These are phyloP conservation scores for Myzus persicae DNA, from an alignment of 1,140 invertebrate genomes.

Conservation along the genomic window DNA sequence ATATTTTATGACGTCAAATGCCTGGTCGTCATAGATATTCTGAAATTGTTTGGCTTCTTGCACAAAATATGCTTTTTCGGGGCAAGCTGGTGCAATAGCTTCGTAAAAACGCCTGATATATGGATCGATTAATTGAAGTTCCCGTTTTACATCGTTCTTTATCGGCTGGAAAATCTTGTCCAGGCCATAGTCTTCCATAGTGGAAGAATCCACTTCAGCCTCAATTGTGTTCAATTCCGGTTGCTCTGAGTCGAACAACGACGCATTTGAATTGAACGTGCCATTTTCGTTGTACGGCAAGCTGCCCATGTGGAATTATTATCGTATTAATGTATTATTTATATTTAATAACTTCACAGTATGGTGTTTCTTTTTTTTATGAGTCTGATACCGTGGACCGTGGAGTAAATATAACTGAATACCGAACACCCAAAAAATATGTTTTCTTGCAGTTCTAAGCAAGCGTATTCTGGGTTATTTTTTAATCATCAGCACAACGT, in stretches of 20 bases:
- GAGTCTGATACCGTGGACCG: background rate
- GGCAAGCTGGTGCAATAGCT: no score
- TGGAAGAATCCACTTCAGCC: background rate
- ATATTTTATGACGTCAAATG: background rate
- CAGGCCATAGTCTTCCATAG: background rate
- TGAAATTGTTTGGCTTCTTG: no score
- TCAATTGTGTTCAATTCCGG: background rate
- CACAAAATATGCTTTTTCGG: background rate
- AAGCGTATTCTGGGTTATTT: slow-evolving; percentile 36
- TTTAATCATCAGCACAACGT: background rate
- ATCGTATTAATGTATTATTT: no score
- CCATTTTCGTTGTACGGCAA: background rate
- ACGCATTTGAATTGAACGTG: background rate
- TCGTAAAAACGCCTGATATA: background rate
- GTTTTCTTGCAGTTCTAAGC: background rate
- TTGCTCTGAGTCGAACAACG: background rate
- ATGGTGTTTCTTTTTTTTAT: background rate
- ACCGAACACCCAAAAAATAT: background rate
- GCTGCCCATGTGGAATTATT: background rate
- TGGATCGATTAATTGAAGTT: background rate
- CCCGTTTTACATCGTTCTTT: background rate
- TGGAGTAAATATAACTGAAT: slow-evolving; percentile 40
- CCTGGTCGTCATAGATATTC: slow-evolving; percentile 4
- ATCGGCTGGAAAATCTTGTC: slow-evolving; percentile 12
- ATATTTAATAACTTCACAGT: background rate